Evolutionary conservation across 2,888 invertebrate genomes (phyloP), one percentile per base, ranked within the genome.

Genomic region (Chrysolina oricalcia): DNA sequence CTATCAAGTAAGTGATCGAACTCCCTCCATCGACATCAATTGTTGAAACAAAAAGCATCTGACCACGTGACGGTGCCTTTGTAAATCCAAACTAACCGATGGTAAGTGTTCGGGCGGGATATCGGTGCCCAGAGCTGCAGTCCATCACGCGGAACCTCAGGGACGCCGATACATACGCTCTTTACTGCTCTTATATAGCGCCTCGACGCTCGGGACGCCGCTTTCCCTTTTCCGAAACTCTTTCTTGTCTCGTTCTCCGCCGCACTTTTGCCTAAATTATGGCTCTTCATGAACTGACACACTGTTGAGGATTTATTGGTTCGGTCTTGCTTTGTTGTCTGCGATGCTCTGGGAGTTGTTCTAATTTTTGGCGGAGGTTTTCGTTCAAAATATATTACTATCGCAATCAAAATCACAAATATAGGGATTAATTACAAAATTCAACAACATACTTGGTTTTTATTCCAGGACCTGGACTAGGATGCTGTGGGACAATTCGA

Each of bases 81-180:
- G 84, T 86, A 86, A 86, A 86, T 86, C 86, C 84, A 83, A 84
- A 85, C 85, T 84, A 85, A 82, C 82, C 84, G 82, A 83, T 85
- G 83, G 83, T 84, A 85, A 84, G 83, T 83, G 84, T 80, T 83
- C 80, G 82, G 83, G 83, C 79, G 82, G 78, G 74, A 40, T 21
- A 46, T 35, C 64, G 72, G 78, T 80, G 82, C 86, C 85, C 86
- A 80, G 78, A 84, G 85, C 85, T 82, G 83, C 84, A 85, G 86
- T 87, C 85, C 82, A 86, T 87, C 87, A 87, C 83, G 72, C 78
- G 69, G 80, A 81, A 70, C 85, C 77, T 76, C 76, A 83, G 84
- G 86, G 85, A 80, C 72, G 35, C 72, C 75, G 74, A 78, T 81
- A 81, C 81, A 81, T 81, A 78, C 78, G 78, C 83, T 83, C 84